Base-by-base conservation (phyloP, 2,888 invertebrate species). In the Spodoptera exigua region DNA sequence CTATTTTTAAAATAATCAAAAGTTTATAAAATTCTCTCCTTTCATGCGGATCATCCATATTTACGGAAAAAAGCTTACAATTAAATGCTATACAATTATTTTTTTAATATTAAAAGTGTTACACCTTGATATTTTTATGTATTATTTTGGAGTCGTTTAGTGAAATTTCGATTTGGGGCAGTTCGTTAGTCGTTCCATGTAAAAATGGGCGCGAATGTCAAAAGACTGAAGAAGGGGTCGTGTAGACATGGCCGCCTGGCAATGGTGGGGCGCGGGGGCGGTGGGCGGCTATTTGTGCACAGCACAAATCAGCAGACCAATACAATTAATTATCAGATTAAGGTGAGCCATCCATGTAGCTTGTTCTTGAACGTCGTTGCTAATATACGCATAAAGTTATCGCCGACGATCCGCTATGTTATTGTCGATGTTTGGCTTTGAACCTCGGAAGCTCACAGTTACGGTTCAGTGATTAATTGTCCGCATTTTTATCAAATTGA, bases 241-340 rank as follows among this genome's bases (percentile, higher is more conserved):
- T 75, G 82, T 73, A 75, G 80, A 79, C 82, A 83, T 84, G 78
- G 82, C 82, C 81, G 83, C 77, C 81, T 77, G 72, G 83, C 79
- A 76, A 75, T 73, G 76, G 79, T 70, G 82, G 78, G 79, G 80
- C 85, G 87, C 86, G 85, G 88, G 87, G 87, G 79, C 83, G 71
- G 85, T 78, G 82, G 82, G 80, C 74, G 79, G 88, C 93, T 94
- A 94, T 94, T 94, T 94, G 89, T 86, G 93, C 89, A 78, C 89
- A 87, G 85, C 89, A 93, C 93, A 93, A 94, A 94, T 94, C 94
- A 93, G 85, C 88, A 88, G 90, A 90, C 91, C 87, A 86, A 89
- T 90, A 92, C 92, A 91, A 94, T 94, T 94, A 94, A 94, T 94
- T 93, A 94, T 93, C 86, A 91, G 92, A 94, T 94, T 94, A 93